Conservation (phyloP, 2,113 vertebrate genomes). For the Cariama cristata region DNA sequence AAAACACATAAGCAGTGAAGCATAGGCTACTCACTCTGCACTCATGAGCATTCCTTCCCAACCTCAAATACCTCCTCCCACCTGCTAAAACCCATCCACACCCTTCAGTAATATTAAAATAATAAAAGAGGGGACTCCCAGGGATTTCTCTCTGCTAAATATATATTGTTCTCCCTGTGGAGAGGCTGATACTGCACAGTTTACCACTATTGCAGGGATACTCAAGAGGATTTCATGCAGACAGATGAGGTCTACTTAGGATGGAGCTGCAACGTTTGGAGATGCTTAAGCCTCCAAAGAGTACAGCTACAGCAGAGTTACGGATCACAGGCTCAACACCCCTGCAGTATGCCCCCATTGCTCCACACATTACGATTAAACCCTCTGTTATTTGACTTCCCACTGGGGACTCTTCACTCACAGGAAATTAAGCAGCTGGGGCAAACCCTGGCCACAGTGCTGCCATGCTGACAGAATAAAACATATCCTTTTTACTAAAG, state of each 20-base stretch:
- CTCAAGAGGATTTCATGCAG: background rate
- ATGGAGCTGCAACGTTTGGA: background rate
- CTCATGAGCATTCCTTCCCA: background rate
- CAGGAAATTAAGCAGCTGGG: background rate
- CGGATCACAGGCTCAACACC: background rate
- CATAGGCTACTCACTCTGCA: background rate
- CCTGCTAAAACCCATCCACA: background rate
- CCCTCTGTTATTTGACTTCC: background rate
- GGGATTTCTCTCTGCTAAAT: background rate
- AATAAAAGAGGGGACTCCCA: background rate
- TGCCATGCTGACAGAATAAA: background rate
- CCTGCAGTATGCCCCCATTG: background rate
- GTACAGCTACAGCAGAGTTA: background rate
- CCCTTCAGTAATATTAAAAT: background rate
- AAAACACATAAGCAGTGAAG: background rate
- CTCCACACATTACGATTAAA: background rate
- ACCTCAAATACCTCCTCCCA: background rate
- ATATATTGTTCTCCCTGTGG: background rate
- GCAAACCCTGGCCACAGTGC: background rate
- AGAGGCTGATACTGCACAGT: background rate
- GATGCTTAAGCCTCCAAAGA: background rate
- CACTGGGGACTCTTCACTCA: background rate
- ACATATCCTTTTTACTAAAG: background rate
- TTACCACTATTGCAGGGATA: background rate
- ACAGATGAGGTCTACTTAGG: background rate